Base-by-base conservation (phyloP, 2,888 invertebrate genomes). In the Stenichneumon culpator region DNA sequence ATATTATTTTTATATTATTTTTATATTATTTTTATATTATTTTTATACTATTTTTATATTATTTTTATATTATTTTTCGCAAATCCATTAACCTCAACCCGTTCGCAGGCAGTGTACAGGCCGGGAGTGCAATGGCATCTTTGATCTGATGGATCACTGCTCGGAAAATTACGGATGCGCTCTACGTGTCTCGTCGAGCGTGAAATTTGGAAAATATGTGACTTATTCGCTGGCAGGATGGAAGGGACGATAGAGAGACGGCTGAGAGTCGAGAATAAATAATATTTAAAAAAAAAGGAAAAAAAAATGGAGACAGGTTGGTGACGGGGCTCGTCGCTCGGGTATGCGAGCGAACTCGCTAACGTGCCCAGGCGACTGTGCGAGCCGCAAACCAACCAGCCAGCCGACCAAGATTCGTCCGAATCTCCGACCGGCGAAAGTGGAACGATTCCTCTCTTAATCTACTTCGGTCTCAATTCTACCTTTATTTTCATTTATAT, bases 291-390 rank as follows among this genome's bases (percentile, higher is more conserved):
- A 25, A 28, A 28, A 60, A 25, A 60, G 28, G 14, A 16, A 60
- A 3, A 60, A 14, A 25, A 25, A 19, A 54, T 0, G 5, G 25
- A 60, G 60, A 25, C 22, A 28, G 28, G 4, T 28, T 47, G 73
- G 73, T 73, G 73, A 73, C 44, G 73, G 28, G 28, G n/a, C 44
- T 60, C 73, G 73, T 73, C 73, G 25, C 60, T 63, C 28, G 19
- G 73, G 73, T 73, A 73, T 47, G 73, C 73, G 28, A 60, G 60
- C 39, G 73, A 73, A 73, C 44, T 73, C 25, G 22, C 32, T 60
- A 60, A 73, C 73, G 73, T 73, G 73, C 60, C n/a, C 73, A 47
- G 44, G 60, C 73, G 28, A 73, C 73, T 73, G 73, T 73, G 69
- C 47, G 73, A 73, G 57, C 73, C 60, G 28, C 11, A 4, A 28